Base-by-base conservation (phyloP, 2,888 invertebrate species). In the Chloromyia formosa region DNA sequence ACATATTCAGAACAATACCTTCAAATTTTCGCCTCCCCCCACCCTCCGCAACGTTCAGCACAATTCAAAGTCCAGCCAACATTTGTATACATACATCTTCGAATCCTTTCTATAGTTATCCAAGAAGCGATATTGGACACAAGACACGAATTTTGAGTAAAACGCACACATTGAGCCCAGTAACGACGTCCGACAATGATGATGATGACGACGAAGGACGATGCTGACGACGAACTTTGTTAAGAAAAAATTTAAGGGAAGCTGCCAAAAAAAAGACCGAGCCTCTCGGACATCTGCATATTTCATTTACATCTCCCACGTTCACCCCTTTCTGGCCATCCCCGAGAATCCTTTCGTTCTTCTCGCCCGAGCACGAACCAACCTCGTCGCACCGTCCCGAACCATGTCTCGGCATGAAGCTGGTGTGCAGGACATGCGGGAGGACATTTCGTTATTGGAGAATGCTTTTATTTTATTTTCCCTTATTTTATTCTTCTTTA, bases 221-320 rank as follows among this genome's bases (percentile, higher is more conserved):
- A 62, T 62, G 62, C 53, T 14, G 54, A 71, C 42, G 42, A 58
- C 10, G 58, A 42, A 58, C 16, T 49, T n/a, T 49, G 49, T 49
- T 49, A 20, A 40, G 14, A 64, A 64, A 64, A 40, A 23, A 49
- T 18, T 12, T 40, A 40, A 71, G 16, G 40, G 58, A 14, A 42
- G 27, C 14, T 18, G 22, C 23, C 60, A 7, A 60, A 60, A 66
- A 23, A 64, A 64, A 66, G 22, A 66, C 45, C 42, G 20, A 49
- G 23, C 66, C 20, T 42, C 40, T 71, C 77, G 75, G 77, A 77
- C 79, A 79, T 79, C 78, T 79, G 79, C 79, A 79, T 79, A 78
- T 79, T 79, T 78, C 77, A 79, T 79, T 78, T 79, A 78, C 78
- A 78, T 77, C 79, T 78, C 79, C 78, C 78, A 78, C 78, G 78